Conservation (phyloP, 2,113 vertebrate species). For the Perca flavescens region DNA sequence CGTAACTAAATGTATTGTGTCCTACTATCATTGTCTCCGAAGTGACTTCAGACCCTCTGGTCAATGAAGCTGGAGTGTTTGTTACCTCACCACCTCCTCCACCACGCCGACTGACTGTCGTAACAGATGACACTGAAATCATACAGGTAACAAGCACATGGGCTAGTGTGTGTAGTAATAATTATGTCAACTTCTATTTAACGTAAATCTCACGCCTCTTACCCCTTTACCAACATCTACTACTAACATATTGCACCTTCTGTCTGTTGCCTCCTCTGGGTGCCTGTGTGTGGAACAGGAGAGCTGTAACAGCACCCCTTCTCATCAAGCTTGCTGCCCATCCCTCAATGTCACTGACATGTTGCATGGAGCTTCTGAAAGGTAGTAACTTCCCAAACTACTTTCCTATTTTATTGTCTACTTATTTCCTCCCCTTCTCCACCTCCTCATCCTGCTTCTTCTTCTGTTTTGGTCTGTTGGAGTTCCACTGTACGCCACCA, state of each 20-base stretch:
- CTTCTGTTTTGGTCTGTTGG: constrained; percentile 7
- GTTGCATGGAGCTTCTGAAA: constrained; percentile 81
- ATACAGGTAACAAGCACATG: constrained; percentile 52
- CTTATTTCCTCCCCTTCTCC: background rate
- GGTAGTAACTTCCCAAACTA: constrained; percentile 67
- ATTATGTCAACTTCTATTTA: background rate
- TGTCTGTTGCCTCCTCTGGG: constrained; percentile 45
- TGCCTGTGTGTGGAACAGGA: constrained; percentile 75
- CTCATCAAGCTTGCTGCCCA: constrained; percentile 83
- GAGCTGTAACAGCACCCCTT: constrained; percentile 81
- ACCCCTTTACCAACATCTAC: constrained; percentile 50
- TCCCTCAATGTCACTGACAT: constrained; percentile 83
- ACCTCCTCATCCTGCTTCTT: background rate
- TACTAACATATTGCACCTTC: constrained; percentile 58
- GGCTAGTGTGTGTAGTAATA: background rate
- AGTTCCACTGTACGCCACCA: constrained; percentile 64
- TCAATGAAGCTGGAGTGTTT: constrained; percentile 48
- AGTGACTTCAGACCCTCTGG: constrained; percentile 39
- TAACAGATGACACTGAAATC: constrained; percentile 54
- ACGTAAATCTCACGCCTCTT: constrained; percentile 9
- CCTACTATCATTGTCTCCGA: constrained; percentile 45
- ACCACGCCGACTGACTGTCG: constrained; percentile 59
- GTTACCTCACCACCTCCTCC: constrained; percentile 57
- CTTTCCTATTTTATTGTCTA: constrained; percentile 14
- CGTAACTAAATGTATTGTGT: background rate